A percentile compares a stretch with the other conserved stretches of the same genome.
These are phyloP conservation scores for Chrysogorgia sp. DNA, from an alignment of 92 coral and sea anemone genomes.

Conservation along the genomic window DNA sequence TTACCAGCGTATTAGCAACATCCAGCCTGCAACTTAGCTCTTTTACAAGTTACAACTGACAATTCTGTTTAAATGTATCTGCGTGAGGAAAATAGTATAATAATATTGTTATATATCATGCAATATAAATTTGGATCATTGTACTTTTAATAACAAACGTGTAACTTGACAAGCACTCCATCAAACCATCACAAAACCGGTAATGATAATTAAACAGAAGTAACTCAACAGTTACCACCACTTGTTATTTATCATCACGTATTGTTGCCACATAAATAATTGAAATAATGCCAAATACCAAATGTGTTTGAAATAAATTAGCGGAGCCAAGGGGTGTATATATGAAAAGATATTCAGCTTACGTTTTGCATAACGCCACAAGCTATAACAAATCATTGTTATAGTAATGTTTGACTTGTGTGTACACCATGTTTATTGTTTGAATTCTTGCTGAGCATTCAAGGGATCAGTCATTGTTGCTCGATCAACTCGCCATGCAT, in stretches of 20 bases:
- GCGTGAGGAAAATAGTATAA: background rate
- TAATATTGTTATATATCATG: background rate
- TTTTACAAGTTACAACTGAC: background rate
- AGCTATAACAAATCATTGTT: no score
- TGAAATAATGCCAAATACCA: slow-evolving; percentile 15
- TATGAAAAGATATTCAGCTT: slow-evolving; percentile 15
- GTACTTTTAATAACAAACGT: no score
- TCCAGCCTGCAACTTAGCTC: background rate
- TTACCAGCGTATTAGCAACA: background rate
- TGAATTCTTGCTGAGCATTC: no score
- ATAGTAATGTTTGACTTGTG: no score
- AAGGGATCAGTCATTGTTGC: no score
- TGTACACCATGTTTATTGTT: no score
- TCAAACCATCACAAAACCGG: slow-evolving; percentile 15
- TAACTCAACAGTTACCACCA: background rate
- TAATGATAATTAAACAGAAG: background rate
- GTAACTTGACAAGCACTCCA: slow-evolving; percentile 17
- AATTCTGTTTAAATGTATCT: background rate
- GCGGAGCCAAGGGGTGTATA: slow-evolving; percentile 16
- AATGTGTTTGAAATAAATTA: slow-evolving; percentile 2
- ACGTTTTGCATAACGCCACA: no score
- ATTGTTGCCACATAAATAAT: slow-evolving; percentile 21
- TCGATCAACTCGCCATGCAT: no score
- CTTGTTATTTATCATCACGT: slow-evolving; percentile 9
- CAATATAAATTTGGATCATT: background rate